Evolutionary conservation across 2,113 vertebrate genomes (phyloP).

Genomic region (Gymnogyps californianus): DNA sequence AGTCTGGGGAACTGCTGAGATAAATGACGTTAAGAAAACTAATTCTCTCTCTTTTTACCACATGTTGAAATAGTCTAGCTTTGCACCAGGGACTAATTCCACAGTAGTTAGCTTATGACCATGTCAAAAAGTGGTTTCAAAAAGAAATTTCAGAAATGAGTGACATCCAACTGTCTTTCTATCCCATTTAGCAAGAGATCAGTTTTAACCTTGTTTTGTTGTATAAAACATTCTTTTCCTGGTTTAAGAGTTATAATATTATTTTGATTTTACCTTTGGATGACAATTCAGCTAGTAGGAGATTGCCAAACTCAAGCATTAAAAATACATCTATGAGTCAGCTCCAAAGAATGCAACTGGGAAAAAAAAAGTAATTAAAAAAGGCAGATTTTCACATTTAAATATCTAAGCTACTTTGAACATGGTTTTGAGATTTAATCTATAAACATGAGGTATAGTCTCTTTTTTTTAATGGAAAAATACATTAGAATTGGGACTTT

Average conservation of each 20-base stretch:
- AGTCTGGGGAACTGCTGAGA: not conserved
- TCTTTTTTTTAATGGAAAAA: not conserved
- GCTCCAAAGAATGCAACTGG: not conserved
- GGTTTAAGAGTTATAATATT: not conserved
- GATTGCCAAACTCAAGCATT: not conserved
- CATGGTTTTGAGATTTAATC: not conserved
- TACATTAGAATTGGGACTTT: not conserved
- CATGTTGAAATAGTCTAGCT: not conserved
- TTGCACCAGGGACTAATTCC: not conserved
- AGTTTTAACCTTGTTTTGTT: not conserved
- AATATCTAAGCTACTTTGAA: not conserved
- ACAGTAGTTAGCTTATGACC: not conserved
- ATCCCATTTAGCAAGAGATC: not conserved
- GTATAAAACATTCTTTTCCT: not conserved
- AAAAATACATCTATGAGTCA: not conserved
- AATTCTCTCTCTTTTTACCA: not conserved
- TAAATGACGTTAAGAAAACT: not conserved
- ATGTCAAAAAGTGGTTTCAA: not conserved
- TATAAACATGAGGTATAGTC: not conserved
- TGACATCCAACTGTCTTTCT: not conserved
- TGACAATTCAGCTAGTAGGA: not conserved
- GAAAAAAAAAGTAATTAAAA: not conserved
- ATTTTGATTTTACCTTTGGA: conserved; percentile 29
- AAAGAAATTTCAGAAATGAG: not conserved
- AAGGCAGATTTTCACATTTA: not conserved